phyloP scores from a whole-genome alignment of 2,888 invertebrate genomes.

The Ganaspis brasiliensis region DNA sequence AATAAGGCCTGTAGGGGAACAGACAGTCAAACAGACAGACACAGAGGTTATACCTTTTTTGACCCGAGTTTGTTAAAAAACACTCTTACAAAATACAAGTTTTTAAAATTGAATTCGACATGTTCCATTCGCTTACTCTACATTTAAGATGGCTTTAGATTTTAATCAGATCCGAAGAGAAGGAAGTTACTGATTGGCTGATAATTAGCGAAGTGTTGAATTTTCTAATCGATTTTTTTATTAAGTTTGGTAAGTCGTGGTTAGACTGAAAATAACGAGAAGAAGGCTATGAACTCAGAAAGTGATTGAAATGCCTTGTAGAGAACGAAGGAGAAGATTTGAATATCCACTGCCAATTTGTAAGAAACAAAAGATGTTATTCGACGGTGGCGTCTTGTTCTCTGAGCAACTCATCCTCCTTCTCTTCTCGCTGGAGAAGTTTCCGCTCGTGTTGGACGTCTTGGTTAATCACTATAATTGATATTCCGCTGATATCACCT shows the following conservation, averaged over 20 bases:
- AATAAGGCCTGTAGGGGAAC: too few species aligned
- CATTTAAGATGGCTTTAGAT: neutral
- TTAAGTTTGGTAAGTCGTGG: conserved; percentile 36
- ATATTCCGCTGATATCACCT: conserved; percentile 80
- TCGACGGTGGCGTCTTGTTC: conserved; percentile 61
- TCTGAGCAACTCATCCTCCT: conserved; percentile 46
- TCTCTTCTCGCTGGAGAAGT: conserved; percentile 65
- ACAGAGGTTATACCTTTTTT: too few species aligned
- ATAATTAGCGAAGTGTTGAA: neutral
- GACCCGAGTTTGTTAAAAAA: too few species aligned
- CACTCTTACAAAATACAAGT: too few species aligned
- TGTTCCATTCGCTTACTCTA: neutral
- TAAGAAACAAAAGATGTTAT: conserved; percentile 77
- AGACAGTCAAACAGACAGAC: too few species aligned
- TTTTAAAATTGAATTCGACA: too few species aligned
- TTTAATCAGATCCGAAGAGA: neutral
- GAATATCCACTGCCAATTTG: conserved; percentile 75
- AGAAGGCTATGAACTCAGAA: neutral
- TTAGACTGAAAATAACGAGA: conserved; percentile 28
- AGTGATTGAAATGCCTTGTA: conserved; percentile 69
- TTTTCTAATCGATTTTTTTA: conserved; percentile 17
- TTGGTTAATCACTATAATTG: conserved; percentile 81
- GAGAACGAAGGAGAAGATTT: conserved; percentile 63
- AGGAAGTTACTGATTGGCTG: neutral
- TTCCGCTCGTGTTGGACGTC: conserved; percentile 72